Evolutionary conservation across 35 echinoderm and acorn worm genomes (phyloP), one percentile per base, ranked within the genome.

Genomic region (Amphiura filiformis): DNA sequence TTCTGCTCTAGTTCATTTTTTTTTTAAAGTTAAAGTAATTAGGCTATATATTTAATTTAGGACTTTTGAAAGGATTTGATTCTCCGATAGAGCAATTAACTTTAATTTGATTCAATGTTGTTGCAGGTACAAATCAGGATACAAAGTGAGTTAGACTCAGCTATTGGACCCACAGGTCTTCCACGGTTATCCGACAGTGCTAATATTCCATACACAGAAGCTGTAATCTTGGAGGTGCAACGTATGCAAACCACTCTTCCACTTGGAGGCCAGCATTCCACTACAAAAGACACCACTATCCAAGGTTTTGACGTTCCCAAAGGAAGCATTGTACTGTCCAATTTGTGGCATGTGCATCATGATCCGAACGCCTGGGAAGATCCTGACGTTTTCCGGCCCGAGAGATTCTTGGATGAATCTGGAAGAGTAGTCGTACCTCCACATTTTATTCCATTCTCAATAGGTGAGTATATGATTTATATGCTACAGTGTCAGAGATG

Each of bases 371-470:
- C 30, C 36, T 90, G 80, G 80, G 36, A 83, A 78, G 88, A 90
- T 17, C 88, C 88, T 0, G 39, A 90, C 1, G 80, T 83, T 1
- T 90, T 90, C 34, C 37, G 65, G 22, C 88, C 88, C 17, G 80
- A 84, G 32, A 1, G 88, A 39, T 90, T 90, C 39, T 23, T 90
- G 0, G 80, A 90, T 37, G 36, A n/a, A 11, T 36, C 84, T 47
- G 80, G 80, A 0, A 75, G 32, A 31, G 81, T 84, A 1, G 38
- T 79, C 26, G 36, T 49, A 33, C 35, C 35, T 26, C 9, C 38
- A 14, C 79, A 93, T 37, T 88, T 88, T 23, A 85, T 89, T 75
- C 92, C 92, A 5, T 93, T 93, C 35, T 39, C 86, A 15, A 90
- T 57, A n/a, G 92, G 92, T 89, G 64, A 93, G 79, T 57, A 52